phyloP scores from a whole-genome alignment of 1,140 invertebrate genomes.

The Achroia grisella region DNA sequence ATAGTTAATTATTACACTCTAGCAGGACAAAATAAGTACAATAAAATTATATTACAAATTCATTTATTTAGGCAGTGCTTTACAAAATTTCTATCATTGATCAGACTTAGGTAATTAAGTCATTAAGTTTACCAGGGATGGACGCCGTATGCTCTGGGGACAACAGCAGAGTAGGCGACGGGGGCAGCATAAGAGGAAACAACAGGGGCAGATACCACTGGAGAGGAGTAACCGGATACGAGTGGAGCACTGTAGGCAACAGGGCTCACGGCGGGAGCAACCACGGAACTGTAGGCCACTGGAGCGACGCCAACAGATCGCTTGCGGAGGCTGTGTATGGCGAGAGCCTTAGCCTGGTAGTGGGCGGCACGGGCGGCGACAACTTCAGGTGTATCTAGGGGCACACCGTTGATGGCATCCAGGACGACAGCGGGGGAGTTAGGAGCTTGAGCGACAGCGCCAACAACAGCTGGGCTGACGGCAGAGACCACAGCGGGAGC shows the following conservation, averaged over 20 bases:
- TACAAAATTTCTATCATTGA: constrained; percentile 9
- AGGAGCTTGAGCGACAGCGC: constrained; percentile 36
- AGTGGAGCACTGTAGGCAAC: constrained; percentile 25
- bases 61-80: constrained; percentile 38
- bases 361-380: constrained; percentile 67
- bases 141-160: constrained; percentile 42
- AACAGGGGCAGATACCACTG: constrained; percentile 14
- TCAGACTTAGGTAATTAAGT: constrained; percentile 4
- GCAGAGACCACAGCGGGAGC: constrained; percentile 26
- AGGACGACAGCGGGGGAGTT: constrained; percentile 55
- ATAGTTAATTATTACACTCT: too few relatives aligned
- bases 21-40: not conserved
- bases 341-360: constrained; percentile 55
- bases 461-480: constrained; percentile 23
- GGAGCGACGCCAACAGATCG: constrained; percentile 37
- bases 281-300: constrained; percentile 29
- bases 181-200: constrained; percentile 29
- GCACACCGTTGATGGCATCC: constrained; percentile 50
- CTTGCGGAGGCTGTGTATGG: constrained; percentile 55
- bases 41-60: constrained; percentile 9
- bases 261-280: constrained; percentile 22
- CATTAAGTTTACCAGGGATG: constrained; percentile 41
- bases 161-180: constrained; percentile 27
- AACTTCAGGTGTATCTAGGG: constrained; percentile 65
- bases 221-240: constrained; percentile 21